Conservation (phyloP, 64 coral and sea anemone genomes). For the Montipora cactus region DNA sequence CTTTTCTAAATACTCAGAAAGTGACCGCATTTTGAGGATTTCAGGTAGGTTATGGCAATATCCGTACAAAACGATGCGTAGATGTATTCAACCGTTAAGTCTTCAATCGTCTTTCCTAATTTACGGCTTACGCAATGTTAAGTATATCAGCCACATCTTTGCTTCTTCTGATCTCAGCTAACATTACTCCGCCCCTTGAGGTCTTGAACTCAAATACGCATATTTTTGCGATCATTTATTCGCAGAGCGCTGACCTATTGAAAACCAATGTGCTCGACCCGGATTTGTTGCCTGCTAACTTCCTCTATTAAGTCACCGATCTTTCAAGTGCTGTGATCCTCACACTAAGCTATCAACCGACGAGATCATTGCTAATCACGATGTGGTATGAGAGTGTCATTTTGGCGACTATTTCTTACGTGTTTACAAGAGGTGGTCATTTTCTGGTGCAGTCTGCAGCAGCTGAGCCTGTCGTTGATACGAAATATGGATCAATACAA, state of each 20-base stretch:
- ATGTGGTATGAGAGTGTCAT: background rate
- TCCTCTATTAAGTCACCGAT: no score
- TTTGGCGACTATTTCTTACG: background rate
- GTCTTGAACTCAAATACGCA: slow-evolving; percentile 6
- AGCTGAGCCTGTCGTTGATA: slow-evolving; percentile 18
- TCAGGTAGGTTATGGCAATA: no score
- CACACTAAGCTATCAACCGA: background rate
- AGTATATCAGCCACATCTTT: background rate
- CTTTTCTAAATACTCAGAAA: background rate
- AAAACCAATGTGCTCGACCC: no score
- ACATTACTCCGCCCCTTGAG: slow-evolving; percentile 8
- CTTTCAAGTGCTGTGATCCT: background rate
- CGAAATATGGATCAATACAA: slow-evolving; percentile 52
- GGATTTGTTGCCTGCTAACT: no score
- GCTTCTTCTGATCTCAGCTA: background rate
- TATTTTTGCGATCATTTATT: background rate
- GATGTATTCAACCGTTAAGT: background rate
- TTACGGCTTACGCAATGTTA: background rate
- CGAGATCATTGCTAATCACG: background rate
- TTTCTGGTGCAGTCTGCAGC: background rate
- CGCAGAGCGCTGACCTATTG: no score
- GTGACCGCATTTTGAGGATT: background rate
- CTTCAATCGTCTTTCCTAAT: background rate
- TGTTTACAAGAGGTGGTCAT: background rate
- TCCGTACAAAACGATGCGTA: no score